Evolutionary conservation across 2,888 invertebrate genomes (phyloP), one percentile per base, ranked within the genome.

Genomic region (Odontothrips loti): DNA sequence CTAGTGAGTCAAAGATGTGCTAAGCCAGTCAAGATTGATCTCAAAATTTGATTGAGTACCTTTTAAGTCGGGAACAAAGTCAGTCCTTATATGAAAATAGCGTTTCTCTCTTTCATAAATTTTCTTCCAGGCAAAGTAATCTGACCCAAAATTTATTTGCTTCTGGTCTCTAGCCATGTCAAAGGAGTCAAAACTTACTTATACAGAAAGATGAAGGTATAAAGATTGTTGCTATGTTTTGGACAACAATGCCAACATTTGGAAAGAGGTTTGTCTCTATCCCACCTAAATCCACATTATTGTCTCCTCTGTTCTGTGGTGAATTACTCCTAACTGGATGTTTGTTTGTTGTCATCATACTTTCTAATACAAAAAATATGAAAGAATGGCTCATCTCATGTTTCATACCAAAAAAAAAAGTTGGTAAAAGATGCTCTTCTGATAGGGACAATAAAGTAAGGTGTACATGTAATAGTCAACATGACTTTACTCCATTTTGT

Each of bases 81-180:
- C 23, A 1, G 68, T 75, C 23, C 68, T 8, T 27, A 75, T 75
- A 12, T 75, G 23, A 75, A 75, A 75, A 27, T 27, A 75, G 12
- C 68, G 68, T 27, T 23, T 75, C 27, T 75, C 68, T 27, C 68
- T 23, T 12, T 75, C 68, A 75, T 75, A 75, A 12, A 75, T 27
- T 27, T 75, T 75, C 68, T 75, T 75, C 68, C 68, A 75, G n/a
- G 68, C 68, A 23, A 75, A 75, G 23, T 75, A 75, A 4, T 75
- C 68, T 11, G 68, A 12, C 4, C 68, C 68, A 0, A 75, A 27
- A 12, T 75, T 27, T 23, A 23, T 12, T 75, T 27, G 58, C n/a
- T 75, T 75, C 27, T 75, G 34, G 34, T 43, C 34, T 43, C 34
- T 43, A 6, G 68, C 68, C 68, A 75, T 75, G 27, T 23, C 9